Percentiles rank a stretch among this genome's conserved stretches.
Evolutionary conservation across 2,113 vertebrate species (phyloP).

Genomic region (Chloroceryle aenea): DNA sequence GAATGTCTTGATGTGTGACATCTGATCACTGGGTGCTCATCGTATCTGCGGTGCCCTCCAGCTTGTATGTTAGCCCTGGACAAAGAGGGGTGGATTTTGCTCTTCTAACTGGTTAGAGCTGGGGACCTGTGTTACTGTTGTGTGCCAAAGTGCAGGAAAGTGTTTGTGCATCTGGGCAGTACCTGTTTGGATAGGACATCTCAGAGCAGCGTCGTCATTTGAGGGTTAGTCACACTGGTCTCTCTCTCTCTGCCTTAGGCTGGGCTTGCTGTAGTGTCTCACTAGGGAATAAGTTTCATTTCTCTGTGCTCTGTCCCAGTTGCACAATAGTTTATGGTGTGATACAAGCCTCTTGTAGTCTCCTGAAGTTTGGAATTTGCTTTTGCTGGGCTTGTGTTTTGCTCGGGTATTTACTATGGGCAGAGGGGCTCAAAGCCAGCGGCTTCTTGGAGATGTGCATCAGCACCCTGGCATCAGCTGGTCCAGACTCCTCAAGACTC

Average conservation of each 20-base stretch:
- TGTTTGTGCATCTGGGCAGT: neutral
- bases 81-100: neutral
- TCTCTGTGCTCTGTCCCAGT: neutral
- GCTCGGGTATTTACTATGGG: neutral
- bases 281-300: neutral
- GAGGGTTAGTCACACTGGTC: neutral
- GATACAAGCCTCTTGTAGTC: neutral
- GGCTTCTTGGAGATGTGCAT: neutral
- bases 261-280: neutral
- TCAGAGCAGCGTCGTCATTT: neutral
- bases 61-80: neutral
- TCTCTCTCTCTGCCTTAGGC: neutral
- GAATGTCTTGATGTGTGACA: neutral
- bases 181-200: neutral
- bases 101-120: neutral
- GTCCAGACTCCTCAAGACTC: neutral
- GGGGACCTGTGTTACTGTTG: accelerated
- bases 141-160: neutral
- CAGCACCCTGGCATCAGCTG: accelerated
- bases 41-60: neutral
- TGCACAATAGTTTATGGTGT: neutral
- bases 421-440: neutral
- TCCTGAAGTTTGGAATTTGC: neutral
- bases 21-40: neutral
- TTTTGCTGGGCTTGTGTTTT: neutral